Evolutionary conservation across 2,888 invertebrate species (phyloP).

Genomic region (Nebria salina): DNA sequence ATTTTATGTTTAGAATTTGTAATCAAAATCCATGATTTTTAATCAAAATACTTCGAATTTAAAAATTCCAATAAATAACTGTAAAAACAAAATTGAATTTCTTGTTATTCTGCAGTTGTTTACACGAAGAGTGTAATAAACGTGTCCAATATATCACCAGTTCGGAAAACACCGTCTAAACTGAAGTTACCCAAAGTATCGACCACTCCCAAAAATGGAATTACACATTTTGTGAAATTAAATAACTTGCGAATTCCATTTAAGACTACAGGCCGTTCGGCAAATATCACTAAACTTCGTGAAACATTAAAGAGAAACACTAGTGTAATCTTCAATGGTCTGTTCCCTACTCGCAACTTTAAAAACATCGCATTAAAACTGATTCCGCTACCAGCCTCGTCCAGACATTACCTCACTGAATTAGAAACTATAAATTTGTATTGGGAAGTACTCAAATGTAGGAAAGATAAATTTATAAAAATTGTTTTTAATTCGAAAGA

Average conservation of each 20-base stretch:
- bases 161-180: slow-evolving; percentile 12
- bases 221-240: slow-evolving; percentile 7
- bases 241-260: slow-evolving; percentile 12
- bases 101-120: background rate
- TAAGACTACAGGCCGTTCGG: slow-evolving; percentile 3
- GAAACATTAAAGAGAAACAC: background rate
- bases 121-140: background rate
- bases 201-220: slow-evolving; percentile 34
- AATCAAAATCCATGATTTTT: background rate
- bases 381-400: background rate
- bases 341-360: background rate
- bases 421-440: background rate
- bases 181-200: slow-evolving; percentile 23
- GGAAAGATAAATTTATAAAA: background rate
- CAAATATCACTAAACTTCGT: background rate
- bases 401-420: background rate
- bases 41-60: background rate
- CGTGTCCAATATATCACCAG: slow-evolving; percentile 3
- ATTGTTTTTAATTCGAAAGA: background rate
- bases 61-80: background rate
- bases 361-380: slow-evolving; percentile 11
- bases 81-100: background rate
- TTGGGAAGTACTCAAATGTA: background rate
- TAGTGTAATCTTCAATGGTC: background rate
- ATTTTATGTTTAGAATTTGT: background rate